phyloP scores from a whole-genome alignment of 2,888 invertebrate species.

The Nezara viridula region DNA sequence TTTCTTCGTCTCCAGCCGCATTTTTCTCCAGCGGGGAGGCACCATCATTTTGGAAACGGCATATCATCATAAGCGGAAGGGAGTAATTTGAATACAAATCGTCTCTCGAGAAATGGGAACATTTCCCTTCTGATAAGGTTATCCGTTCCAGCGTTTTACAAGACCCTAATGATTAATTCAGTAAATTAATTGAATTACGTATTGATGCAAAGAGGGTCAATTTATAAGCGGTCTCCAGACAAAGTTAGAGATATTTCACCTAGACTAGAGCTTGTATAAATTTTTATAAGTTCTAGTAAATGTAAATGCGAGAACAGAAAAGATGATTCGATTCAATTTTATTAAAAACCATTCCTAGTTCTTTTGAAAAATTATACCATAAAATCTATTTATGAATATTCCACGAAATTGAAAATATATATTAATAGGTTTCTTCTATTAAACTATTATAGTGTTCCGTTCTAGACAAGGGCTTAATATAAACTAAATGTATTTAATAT shows the following conservation, averaged over 20 bases:
- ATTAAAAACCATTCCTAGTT: not conserved
- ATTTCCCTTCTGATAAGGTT: constrained; percentile 16
- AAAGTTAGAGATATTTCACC: not conserved
- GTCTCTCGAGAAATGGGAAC: not conserved
- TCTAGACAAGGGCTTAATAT: not conserved
- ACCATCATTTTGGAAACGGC: not conserved
- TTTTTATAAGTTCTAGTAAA: not conserved
- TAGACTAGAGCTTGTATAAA: not conserved
- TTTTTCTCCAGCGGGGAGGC: not conserved
- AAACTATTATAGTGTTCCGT: not conserved
- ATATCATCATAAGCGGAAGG: not conserved
- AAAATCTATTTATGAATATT: not conserved
- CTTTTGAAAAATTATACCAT: not conserved
- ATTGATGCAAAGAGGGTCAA: not conserved
- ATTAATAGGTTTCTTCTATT: not conserved
- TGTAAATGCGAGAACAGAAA: not conserved
- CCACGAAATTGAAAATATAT: not conserved
- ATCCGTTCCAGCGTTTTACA: not conserved
- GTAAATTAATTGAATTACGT: constrained; percentile 32
- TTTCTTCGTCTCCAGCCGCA: not conserved
- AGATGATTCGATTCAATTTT: not conserved
- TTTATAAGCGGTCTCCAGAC: not conserved
- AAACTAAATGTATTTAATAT: not conserved
- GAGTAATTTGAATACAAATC: constrained; percentile 2
- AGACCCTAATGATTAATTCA: not conserved